These are phyloP conservation scores for Aporophyla lueneburgensis DNA, from an alignment of 2,888 invertebrate species.

Conservation along the genomic window DNA sequence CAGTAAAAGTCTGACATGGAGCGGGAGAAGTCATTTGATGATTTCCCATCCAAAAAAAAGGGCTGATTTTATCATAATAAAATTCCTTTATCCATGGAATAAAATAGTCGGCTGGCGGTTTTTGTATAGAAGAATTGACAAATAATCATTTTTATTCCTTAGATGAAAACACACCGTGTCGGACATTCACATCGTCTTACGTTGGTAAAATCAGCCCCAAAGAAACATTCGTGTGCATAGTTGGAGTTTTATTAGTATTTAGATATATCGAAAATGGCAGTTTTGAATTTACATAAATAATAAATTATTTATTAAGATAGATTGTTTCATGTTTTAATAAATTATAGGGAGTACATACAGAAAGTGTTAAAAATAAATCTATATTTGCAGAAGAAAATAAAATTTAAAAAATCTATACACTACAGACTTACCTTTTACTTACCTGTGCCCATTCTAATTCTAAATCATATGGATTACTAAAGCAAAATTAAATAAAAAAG, in stretches of 20 bases:
- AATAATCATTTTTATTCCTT: neutral
- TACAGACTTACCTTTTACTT: slow-evolving; percentile 35
- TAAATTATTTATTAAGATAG: neutral
- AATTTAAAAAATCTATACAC: neutral
- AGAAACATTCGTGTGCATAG: neutral
- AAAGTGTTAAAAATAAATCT: neutral
- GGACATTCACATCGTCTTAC: neutral
- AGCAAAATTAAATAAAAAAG: slow-evolving; percentile 11
- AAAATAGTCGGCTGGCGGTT: neutral
- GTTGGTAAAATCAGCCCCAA: neutral
- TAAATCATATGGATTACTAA: slow-evolving; percentile 9
- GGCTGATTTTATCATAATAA: neutral
- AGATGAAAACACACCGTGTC: too few relatives aligned
- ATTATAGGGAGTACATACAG: neutral
- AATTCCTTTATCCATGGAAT: neutral
- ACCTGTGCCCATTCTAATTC: slow-evolving; percentile 12
- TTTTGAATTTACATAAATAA: neutral
- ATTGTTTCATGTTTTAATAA: neutral
- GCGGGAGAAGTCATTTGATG: too few relatives aligned
- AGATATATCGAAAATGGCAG: neutral
- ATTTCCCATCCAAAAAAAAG: too few relatives aligned
- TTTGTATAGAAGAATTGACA: neutral
- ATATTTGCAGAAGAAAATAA: neutral
- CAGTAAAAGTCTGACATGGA: too few relatives aligned
- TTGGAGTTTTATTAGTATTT: neutral